phyloP scores from a whole-genome alignment of 2,888 invertebrate genomes.

The Acronicta alni region DNA sequence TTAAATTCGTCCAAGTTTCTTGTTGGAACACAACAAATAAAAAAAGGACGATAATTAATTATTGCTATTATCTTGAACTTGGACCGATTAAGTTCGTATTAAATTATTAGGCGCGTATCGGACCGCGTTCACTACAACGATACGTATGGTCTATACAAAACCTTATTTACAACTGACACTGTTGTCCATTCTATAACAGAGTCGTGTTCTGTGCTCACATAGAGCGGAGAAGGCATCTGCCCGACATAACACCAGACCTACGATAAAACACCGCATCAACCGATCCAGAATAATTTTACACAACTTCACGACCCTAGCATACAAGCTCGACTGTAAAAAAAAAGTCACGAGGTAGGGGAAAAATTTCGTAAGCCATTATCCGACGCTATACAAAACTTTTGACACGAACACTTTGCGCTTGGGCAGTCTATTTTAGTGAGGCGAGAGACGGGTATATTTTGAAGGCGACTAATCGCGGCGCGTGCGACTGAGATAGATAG shows the following conservation, averaged over 20 bases:
- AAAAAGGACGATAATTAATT: slow-evolving; percentile 54
- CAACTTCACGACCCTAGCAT: slow-evolving; percentile 85
- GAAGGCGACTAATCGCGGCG: slow-evolving; percentile 70
- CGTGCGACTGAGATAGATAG: slow-evolving; percentile 80
- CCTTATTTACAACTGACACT: slow-evolving; percentile 89
- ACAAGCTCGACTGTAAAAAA: slow-evolving; percentile 85
- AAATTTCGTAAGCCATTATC: slow-evolving; percentile 88
- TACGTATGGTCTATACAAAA: slow-evolving; percentile 89
- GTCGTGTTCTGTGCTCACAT: slow-evolving; percentile 79
- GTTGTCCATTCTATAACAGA: slow-evolving; percentile 85
- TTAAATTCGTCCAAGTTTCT: slow-evolving; percentile 78
- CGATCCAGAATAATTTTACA: slow-evolving; percentile 82
- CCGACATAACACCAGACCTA: slow-evolving; percentile 74
- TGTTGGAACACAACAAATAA: slow-evolving; percentile 75
- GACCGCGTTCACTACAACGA: slow-evolving; percentile 79
- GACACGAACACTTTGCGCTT: slow-evolving; percentile 89
- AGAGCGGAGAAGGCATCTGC: slow-evolving; percentile 82
- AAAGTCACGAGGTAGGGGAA: slow-evolving; percentile 88
- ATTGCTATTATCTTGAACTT: slow-evolving; percentile 60
- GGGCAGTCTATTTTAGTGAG: slow-evolving; percentile 89
- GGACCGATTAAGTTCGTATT: slow-evolving; percentile 64
- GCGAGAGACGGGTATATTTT: slow-evolving; percentile 80
- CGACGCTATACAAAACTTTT: slow-evolving; percentile 87
- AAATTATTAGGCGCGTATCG: slow-evolving; percentile 69
- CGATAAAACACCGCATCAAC: slow-evolving; percentile 78